Base-by-base conservation (phyloP, 2,888 invertebrate genomes). In the Eristalis tenax region DNA sequence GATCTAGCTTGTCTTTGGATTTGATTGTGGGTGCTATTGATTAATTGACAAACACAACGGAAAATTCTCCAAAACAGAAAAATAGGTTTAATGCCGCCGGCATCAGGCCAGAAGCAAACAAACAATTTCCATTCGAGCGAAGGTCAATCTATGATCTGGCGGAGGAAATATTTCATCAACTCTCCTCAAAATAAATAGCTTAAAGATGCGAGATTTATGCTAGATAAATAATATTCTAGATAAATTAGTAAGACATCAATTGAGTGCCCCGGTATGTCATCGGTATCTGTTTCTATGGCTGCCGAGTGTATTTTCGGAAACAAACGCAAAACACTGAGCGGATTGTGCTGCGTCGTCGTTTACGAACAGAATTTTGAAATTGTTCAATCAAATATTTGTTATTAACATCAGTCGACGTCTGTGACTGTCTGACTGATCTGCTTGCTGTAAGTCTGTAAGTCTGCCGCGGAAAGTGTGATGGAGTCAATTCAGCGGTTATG, bases 341-440 rank as follows among this genome's bases (percentile, higher is more conserved):
- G 18, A 22, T 8, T 1, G 50, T 50, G 18, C 8, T 50, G 50
- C 18, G 43, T 4, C 43, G 43, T 43, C 18, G 18, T 0, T 8
- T 4, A 8, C 18, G n/a, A 8, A 8, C 18, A 18, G 18, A 50
- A 8, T 50, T 68, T 68, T 11, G 18, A 56, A 68, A 32, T 68
- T 68, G 56, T 50, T 68, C 32, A 56, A 68, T 56, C 68, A 68
- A 56, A 68, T 32, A 18, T 50, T 68, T 28, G 68, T 15, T 28
- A 68, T 28, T 50, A 4, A 28, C 26, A 43, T 23, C 26, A 26
- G 13, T n/a, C 23, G 23, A 43, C 40, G 11, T 15, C n/a, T n/a
- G n/a, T n/a, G n/a, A 32, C 4, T 8, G 23, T 40, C 11, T 10
- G 64, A 38, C 18, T 43, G 50, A 18, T 5, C 18, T 50, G 50